Base-by-base conservation (phyloP, 1,140 invertebrate genomes). In the Pseudoatta argentina region DNA sequence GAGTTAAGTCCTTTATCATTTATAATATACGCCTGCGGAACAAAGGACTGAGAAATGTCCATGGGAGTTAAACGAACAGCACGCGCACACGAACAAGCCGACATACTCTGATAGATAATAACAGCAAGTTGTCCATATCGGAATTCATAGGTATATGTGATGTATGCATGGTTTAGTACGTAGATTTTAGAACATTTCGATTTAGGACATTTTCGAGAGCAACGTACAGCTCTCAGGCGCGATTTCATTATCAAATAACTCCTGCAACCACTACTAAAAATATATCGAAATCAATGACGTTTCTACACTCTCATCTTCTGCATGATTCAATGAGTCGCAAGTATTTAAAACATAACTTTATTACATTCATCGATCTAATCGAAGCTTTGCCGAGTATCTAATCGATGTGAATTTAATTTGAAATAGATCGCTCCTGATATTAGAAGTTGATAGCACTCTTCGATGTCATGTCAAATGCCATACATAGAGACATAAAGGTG, bases 1-100 rank as follows among this genome's bases (percentile, higher is more conserved):
- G 48, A 51, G 77, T 79, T 79, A 75, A 83, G 55, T 75, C 39
- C 79, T 83, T 83, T 83, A 83, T 83, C 79, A 83, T 83, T 63
- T 75, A 83, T 75, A 83, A 83, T 83, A 83, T 73, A 75, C 39
- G 69, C 39, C 10, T 18, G 39, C 7, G 69, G 14, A 39, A 72
- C 51, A 82, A 82, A 82, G 18, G 30, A 34, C 67, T 73, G 67
- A 75, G 55, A 75, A 73, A 83, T 83, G 69, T 61, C 30, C 39
- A n/a, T 57, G 12, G 3, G 24, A 63, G 53, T 39, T 27, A 48
- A 61, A 83, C 21, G 55, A 61, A 18, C 53, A 59, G 67, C 76
- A 67, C 18, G 61, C 7, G 24, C 18, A 64, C 59, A 71, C 53
- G 7, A 14, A 27, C 21, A 44, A 14, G 24, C 67, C 16, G 34